phyloP scores from a whole-genome alignment of 64 coral and sea anemone genomes.

The Montipora cactus region DNA sequence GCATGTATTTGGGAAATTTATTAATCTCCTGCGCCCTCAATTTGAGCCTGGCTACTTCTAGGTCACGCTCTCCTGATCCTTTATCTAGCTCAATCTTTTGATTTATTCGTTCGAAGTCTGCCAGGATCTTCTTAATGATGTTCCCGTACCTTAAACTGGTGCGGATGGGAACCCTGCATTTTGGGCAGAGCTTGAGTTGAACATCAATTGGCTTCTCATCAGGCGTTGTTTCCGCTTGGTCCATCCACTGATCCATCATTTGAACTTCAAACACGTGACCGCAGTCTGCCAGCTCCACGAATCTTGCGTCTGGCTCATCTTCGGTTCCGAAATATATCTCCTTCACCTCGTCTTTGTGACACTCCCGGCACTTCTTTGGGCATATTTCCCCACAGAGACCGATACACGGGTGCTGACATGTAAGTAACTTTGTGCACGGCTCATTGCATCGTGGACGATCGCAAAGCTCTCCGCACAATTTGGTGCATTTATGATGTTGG shows the following conservation, averaged over 20 bases:
- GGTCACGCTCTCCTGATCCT: not conserved
- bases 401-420: conserved; percentile 26
- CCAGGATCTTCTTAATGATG: conserved; percentile 41
- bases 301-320: not conserved
- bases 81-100: too few species aligned
- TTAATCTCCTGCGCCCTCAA: too few species aligned
- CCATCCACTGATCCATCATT: conserved; percentile 62
- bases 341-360: conserved; percentile 66
- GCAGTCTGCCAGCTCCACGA: conserved; percentile 46
- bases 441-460: conserved; percentile 53
- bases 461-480: conserved; percentile 39
- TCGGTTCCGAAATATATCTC: not conserved
- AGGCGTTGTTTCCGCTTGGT: not conserved
- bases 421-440: conserved; percentile 30
- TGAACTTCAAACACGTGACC: conserved; percentile 51
- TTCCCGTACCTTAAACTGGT: conserved; percentile 60
- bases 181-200: conserved; percentile 60
- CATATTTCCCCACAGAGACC: conserved; percentile 73
- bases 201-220: conserved; percentile 17
- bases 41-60: too few species aligned
- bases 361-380: conserved; percentile 45
- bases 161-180: conserved; percentile 51
- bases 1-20: not conserved
- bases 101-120: conserved; percentile 53
- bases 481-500: conserved; percentile 50